Percentiles rank a stretch among this genome's conserved stretches.
Evolutionary conservation across 2,888 invertebrate species (phyloP).

Genomic region (Argyra leucocephala): DNA sequence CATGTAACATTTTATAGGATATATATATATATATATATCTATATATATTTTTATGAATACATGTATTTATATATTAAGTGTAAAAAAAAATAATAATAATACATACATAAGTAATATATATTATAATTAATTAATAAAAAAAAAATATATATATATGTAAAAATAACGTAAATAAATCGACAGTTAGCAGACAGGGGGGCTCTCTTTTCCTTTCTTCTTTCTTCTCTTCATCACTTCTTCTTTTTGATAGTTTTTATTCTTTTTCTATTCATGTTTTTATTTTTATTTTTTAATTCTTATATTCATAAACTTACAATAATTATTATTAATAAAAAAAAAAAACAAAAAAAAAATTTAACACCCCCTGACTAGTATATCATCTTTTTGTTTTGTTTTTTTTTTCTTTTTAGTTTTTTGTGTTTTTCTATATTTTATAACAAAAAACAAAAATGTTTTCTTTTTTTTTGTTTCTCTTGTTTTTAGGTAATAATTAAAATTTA

Average conservation of each 20-base stretch:
- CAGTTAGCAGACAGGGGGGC: constrained; percentile 12
- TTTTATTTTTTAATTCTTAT: neutral
- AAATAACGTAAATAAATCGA: constrained; percentile 7
- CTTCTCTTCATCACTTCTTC: neutral
- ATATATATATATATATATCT: neutral
- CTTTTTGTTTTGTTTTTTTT: neutral
- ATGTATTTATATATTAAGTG: neutral
- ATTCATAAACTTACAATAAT: neutral
- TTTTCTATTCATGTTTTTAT: neutral
- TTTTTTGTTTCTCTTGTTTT: too few relatives aligned
- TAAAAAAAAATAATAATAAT: neutral
- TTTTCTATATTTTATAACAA: too few relatives aligned
- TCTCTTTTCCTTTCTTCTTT: neutral
- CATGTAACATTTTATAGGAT: too few relatives aligned
- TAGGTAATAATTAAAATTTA: too few relatives aligned
- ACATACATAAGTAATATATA: neutral
- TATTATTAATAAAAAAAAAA: too few relatives aligned
- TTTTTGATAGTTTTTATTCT: neutral
- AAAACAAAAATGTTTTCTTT: too few relatives aligned
- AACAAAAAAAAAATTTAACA: too few relatives aligned
- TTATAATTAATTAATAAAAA: neutral
- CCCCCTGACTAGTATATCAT: constrained; percentile 11
- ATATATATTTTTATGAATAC: neutral
- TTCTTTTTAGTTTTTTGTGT: too few relatives aligned
- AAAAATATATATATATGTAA: neutral